These are phyloP conservation scores for Yponomeuta sedellus DNA, from an alignment of 2,888 invertebrate species.

Conservation along the genomic window DNA sequence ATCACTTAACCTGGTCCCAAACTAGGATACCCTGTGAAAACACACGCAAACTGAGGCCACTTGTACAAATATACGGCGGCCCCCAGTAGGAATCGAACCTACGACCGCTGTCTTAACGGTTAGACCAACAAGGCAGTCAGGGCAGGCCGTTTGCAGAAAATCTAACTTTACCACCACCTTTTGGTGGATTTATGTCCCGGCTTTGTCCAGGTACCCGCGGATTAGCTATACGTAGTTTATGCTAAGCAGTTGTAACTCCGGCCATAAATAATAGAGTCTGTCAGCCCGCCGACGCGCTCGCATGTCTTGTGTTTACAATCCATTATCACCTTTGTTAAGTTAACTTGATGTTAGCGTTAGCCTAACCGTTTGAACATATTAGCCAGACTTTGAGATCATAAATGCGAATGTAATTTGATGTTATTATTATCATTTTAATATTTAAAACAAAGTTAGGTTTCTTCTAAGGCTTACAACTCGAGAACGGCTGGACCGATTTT, in stretches of 20 bases:
- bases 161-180: background rate
- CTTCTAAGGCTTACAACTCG: too few species aligned
- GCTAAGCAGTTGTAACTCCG: constrained; percentile 19
- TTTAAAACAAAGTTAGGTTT: too few species aligned
- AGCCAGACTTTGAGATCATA: background rate
- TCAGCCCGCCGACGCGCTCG: constrained; percentile 17
- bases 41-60: too few species aligned
- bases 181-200: background rate
- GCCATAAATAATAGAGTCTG: constrained; percentile 3
- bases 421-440: too few species aligned
- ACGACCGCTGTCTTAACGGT: too few species aligned
- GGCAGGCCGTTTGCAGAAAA: background rate
- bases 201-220: background rate
- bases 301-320: constrained; percentile 28
- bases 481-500: too few species aligned
- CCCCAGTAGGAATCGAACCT: too few species aligned
- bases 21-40: too few species aligned
- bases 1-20: too few species aligned
- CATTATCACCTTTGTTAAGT: constrained; percentile 21
- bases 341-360: background rate
- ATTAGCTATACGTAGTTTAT: background rate
- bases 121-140: too few species aligned
- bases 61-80: too few species aligned
- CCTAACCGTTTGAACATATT: background rate
- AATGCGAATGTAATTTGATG: background rate